These are phyloP conservation scores for Urophycis tenuis DNA, from an alignment of 2,797 vertebrate genomes.

Conservation along the genomic window DNA sequence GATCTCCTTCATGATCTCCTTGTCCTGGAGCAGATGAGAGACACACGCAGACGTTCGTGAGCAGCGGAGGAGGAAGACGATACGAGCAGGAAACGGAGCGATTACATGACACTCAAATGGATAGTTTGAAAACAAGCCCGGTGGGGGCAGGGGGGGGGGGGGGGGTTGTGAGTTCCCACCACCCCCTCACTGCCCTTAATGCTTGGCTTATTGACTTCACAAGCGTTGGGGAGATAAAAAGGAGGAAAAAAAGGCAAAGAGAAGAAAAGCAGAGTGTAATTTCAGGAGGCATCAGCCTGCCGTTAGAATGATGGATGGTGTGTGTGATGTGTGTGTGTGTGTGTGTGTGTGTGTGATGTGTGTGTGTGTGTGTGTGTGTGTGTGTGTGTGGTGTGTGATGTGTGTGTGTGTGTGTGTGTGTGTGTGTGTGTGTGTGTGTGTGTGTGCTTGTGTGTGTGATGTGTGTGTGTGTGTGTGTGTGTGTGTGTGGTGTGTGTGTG, in stretches of 20 bases:
- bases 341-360: too few relatives aligned
- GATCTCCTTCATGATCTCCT: conserved; percentile 97
- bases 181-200: conserved; percentile 44
- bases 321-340: too few relatives aligned
- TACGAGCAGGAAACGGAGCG: conserved; percentile 31
- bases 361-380: too few relatives aligned
- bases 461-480: too few relatives aligned
- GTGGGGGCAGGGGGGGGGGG: too few relatives aligned
- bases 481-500: too few relatives aligned
- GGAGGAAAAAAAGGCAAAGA: conserved; percentile 34
- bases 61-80: conserved; percentile 19
- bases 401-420: too few relatives aligned
- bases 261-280: conserved; percentile 44
- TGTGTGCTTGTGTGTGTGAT: too few relatives aligned
- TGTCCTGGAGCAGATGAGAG: conserved; percentile 72
- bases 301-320: conserved; percentile 50
- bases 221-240: conserved; percentile 32
- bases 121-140: conserved; percentile 43
- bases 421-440: too few relatives aligned
- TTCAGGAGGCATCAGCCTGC: conserved; percentile 42
- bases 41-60: conserved; percentile 26
- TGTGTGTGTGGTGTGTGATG: too few relatives aligned
- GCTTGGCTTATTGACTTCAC: conserved; percentile 56
- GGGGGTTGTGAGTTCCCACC: conserved; percentile 45
- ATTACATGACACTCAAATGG: conserved; percentile 42